Conservation (phyloP, 2,888 invertebrate genomes). For the Acheta domesticus region DNA sequence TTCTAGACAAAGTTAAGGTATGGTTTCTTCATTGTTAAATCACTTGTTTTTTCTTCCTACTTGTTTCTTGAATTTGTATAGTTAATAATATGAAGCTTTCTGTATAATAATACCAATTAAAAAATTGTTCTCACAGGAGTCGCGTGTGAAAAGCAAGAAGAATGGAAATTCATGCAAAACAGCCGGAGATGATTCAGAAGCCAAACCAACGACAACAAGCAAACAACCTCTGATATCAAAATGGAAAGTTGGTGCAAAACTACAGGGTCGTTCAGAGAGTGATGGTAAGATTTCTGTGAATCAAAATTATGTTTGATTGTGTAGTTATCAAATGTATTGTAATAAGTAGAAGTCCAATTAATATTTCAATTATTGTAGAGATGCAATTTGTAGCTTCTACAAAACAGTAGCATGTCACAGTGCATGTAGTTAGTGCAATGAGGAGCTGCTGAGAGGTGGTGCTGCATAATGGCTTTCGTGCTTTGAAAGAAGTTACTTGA, state of each 20-base stretch:
- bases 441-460: too few relatives aligned
- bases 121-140: slow-evolving; percentile 32
- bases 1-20: slow-evolving; percentile 42
- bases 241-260: slow-evolving; percentile 64
- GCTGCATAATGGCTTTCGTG: too few relatives aligned
- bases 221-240: slow-evolving; percentile 62
- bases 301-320: background rate
- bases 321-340: too few relatives aligned
- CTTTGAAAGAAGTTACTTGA: too few relatives aligned
- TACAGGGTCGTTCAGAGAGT: slow-evolving; percentile 62
- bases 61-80: too few relatives aligned
- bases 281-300: slow-evolving; percentile 54
- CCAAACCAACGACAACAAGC: slow-evolving; percentile 20
- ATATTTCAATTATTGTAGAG: too few relatives aligned
- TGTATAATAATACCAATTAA: background rate
- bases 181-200: slow-evolving; percentile 25
- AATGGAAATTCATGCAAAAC: slow-evolving; percentile 22
- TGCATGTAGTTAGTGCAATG: too few relatives aligned
- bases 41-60: too few relatives aligned
- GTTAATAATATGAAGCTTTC: too few relatives aligned
- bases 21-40: slow-evolving; percentile 21
- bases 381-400: too few relatives aligned
- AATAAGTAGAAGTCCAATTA: too few relatives aligned
- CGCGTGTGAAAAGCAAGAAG: slow-evolving; percentile 35
- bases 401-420: too few relatives aligned